phyloP scores from a whole-genome alignment of 2,888 invertebrate genomes.

The Ophonus ardosiacus region DNA sequence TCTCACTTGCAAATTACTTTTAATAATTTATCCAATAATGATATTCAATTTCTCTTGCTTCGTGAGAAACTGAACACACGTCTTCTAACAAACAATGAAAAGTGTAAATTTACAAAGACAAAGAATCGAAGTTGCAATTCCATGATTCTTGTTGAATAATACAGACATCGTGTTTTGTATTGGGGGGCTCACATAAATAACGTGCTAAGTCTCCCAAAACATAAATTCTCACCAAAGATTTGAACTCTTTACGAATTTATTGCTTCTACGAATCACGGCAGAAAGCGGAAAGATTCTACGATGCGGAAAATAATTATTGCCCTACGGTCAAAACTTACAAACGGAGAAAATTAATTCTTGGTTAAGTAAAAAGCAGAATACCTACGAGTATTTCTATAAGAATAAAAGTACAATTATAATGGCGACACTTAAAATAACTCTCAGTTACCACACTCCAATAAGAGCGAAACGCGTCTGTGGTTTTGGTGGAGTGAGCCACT shows the following conservation, averaged over 20 bases:
- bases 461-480: no score
- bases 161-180: conserved; percentile 31
- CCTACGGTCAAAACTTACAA: background rate
- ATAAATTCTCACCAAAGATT: conserved; percentile 49
- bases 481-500: no score
- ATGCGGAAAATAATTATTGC: conserved; percentile 32
- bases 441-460: no score
- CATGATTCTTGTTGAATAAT: conserved; percentile 27
- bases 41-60: background rate
- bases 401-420: no score
- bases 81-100: background rate
- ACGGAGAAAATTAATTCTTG: no score
- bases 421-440: no score
- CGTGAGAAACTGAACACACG: conserved; percentile 5
- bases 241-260: conserved; percentile 52
- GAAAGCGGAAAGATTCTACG: conserved; percentile 2
- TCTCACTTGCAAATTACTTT: no score
- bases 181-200: conserved; percentile 35
- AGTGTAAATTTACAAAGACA: background rate
- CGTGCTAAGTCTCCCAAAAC: conserved; percentile 37
- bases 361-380: no score
- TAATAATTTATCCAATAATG: background rate
- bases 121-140: conserved; percentile 10
- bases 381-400: no score
- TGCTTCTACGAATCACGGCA: conserved; percentile 33